Base-by-base conservation (phyloP, 2,888 invertebrate species). In the Thereva unica region DNA sequence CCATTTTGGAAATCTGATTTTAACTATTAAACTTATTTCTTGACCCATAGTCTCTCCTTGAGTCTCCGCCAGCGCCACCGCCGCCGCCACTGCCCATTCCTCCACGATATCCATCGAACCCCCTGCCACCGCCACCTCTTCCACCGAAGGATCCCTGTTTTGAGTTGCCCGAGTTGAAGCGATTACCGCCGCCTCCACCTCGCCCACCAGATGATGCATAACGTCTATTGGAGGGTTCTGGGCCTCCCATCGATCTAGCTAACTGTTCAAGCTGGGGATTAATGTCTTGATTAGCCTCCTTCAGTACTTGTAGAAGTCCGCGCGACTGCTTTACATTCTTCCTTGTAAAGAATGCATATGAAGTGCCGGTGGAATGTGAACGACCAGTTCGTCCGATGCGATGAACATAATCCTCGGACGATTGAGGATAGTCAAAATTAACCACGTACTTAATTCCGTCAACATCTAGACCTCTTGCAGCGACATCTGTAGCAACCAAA, bases 401-500 rank as follows among this genome's bases (percentile, higher is more conserved):
- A 82, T 96, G 95, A 75, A 96, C 93, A 80, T 96, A 96, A 82
- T 96, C 95, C 82, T 96, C 95, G 55, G 94, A 93, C 57, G 93
- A 93, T 78, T 92, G 92, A 47, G 95, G 95, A 82, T 94, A 96
- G 83, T 96, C 95, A 84, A 90, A 95, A 84, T 96, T 96, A 76
- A 96, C 93, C 71, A 96, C 95, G 83, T 90, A 93, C 83, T 94
- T 95, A 75, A 96, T 94, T 76, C 95, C 95, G 78, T 95, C 93
- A 74, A 96, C 95, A 87, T 96, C 95, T 78, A 96, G 85, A 76
- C 96, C 96, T 76, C 96, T 86, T 47, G 97, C 96, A 71, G 97
- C 97, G 76, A 97, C 97, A 84, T 97, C 97, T 70, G 97, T 97
- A 73, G 97, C 97, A 69, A 97, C 93, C 73, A 97, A 85, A 76